Evolutionary conservation across 2,888 invertebrate species (phyloP), one percentile per base, ranked within the genome.

Genomic region (Apodemia duryi): DNA sequence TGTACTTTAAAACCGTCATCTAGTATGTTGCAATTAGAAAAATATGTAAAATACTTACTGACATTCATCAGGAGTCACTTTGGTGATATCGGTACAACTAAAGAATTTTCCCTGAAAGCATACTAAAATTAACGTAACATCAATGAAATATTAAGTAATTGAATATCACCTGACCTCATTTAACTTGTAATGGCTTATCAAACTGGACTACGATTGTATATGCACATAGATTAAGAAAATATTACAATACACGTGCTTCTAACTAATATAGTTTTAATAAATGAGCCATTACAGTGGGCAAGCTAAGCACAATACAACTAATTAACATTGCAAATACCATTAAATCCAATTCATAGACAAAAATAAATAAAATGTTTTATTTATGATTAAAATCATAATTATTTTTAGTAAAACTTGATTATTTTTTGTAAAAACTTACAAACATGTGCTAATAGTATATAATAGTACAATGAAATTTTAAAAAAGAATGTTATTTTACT

Each of bases 61-160:
- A 93, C 99, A 99, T 68, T 98, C 97, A 0, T 91, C 93, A 81
- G 95, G 92, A 0, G 96, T 96, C 85, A 97, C 94, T 91, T 99
- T 99, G 21, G 99, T 98, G 66, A 94, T 94, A 92, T 99, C 99
- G 75, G 95, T 95, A 92, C 99, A 99, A 74, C 81, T 93, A 91
- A 96, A 98, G 93, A 99, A 99, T 92, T 98, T 98, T 66, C 99
- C 99, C 98, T 98, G 93, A 82, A 94, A 91, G 72, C 68, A 76
- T 64, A 74, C 64, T 66, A 46, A 3, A 29, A 65, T 70, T 67
- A 69, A 66, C 51, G 63, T 54, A 57, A 4, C 3, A 6, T 5
- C 41, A n/a, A 49, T 46, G 2, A 62, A 10, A 21, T 38, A 46
- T 10, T 13, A 46, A 6, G 41, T 21, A 46, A 28, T 7, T 38